Base-by-base conservation (phyloP, 64 coral and sea anemone species). In the Catalaphyllia jardinei region DNA sequence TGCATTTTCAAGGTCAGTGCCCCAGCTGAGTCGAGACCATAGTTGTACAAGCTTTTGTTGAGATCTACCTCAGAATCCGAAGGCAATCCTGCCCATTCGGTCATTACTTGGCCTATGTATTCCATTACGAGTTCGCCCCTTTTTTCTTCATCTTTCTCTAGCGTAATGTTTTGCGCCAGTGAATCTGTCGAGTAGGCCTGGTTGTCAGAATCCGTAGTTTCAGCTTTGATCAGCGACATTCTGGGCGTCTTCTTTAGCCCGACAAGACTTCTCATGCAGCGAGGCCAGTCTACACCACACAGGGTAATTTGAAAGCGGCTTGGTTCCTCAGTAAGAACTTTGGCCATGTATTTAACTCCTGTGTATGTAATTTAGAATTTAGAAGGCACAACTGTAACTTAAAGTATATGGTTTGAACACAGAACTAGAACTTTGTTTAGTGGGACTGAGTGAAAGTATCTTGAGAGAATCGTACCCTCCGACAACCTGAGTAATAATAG, bases 21-120 rank as follows among this genome's bases (percentile, higher is more conserved):
- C 27, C n/a, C 87, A 10, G 71, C 82, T 4, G 92, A 94, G 63
- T 94, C 92, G 0, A 89, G 64, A 2, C 92, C 92, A 76, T 89
- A 89, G 51, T 62, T 89, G 39, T 94, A 89, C 77, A 94, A 88
- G 50, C 67, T 88, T 8, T 57, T 54, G 29, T 88, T 80, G 4
- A 61, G 79, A 69, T 94, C 92, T 29, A 77, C 52, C 49, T 94
- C 92, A 31, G 89, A 90, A 35, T 4, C 22, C 35, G 49, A 16
- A 24, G 81, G 29, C 28, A 25, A 9, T 51, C 74, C 92, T 17
- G 80, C 59, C 78, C 92, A 89, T 24, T 67, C 19, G 7, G 31
- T 62, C 50, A 89, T 18, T 20, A 83, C 50, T 24, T 59, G 9
- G 11, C 22, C 42, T 3, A 89, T 19, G 31, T 81, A 84, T 11